Evolutionary conservation across 2,113 vertebrate species (phyloP).

Genomic region (Indicator maculatus): DNA sequence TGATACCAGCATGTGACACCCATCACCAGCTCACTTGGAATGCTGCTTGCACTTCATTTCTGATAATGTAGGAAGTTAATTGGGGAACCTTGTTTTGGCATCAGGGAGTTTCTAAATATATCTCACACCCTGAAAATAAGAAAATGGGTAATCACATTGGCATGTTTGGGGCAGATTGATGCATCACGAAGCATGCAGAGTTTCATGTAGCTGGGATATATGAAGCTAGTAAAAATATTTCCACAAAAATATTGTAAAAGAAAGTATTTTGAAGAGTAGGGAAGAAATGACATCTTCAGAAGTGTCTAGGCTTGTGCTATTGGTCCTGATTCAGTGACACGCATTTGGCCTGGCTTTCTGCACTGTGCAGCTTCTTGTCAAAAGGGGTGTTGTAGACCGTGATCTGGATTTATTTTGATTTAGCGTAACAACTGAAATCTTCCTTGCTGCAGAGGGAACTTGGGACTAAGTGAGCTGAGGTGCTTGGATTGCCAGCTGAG

Average conservation of each 20-base stretch:
- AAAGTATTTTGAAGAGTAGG: background rate
- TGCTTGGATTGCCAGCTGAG: background rate
- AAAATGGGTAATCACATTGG: background rate
- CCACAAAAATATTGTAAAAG: background rate
- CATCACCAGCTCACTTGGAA: background rate
- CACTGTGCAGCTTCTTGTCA: background rate
- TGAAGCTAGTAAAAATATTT: background rate
- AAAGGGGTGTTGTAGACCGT: background rate
- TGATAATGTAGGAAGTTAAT: background rate
- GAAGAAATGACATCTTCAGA: background rate
- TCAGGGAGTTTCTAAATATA: background rate
- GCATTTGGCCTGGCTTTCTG: background rate
- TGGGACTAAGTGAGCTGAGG: background rate
- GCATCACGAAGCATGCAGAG: background rate
- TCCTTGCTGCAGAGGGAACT: background rate
- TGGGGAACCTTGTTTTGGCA: conserved; percentile 12
- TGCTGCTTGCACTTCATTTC: background rate
- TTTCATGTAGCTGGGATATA: background rate
- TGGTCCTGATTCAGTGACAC: background rate
- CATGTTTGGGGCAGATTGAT: background rate
- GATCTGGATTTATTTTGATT: background rate
- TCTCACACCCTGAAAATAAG: background rate
- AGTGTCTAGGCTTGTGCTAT: background rate
- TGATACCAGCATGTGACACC: conserved; percentile 5
- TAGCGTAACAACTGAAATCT: background rate